phyloP scores from a whole-genome alignment of 2,888 invertebrate species.

The Tethea ocularis region DNA sequence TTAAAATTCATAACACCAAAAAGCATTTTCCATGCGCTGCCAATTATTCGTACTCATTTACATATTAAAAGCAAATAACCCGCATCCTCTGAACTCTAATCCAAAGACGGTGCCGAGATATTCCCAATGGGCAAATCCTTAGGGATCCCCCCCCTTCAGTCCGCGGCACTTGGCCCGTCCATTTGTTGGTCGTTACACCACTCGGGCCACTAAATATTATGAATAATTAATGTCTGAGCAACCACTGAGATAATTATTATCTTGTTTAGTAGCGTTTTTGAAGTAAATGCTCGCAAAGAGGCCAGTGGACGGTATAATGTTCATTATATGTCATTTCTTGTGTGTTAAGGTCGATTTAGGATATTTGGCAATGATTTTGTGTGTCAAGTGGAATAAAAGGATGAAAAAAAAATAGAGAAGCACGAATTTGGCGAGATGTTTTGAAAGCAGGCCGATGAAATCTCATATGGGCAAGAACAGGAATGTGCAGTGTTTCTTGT shows the following conservation, averaged over 20 bases:
- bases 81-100: constrained; percentile 13
- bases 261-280: constrained; percentile 32
- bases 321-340: constrained; percentile 34
- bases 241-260: constrained; percentile 47
- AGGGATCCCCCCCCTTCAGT: constrained; percentile 17
- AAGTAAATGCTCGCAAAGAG: constrained; percentile 33
- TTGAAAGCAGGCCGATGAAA: too few species aligned
- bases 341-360: constrained; percentile 8
- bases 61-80: constrained; percentile 31
- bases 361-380: too few species aligned
- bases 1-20: constrained; percentile 7
- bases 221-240: constrained; percentile 57
- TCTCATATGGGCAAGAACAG: too few species aligned
- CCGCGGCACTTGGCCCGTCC: constrained; percentile 29
- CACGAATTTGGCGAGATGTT: too few species aligned
- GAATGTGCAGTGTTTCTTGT: too few species aligned
- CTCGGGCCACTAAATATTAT: constrained; percentile 58
- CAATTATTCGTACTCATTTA: constrained; percentile 42
- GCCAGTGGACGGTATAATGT: constrained; percentile 22
- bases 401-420: neutral
- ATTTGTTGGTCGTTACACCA: constrained; percentile 58
- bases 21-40: constrained; percentile 12
- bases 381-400: too few species aligned
- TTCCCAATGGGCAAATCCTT: constrained; percentile 12
- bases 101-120: constrained; percentile 14